A percentile compares a stretch with the other conserved stretches of the same genome.
Conservation (phyloP, 2,113 vertebrate species). For the Acanthochromis polyacanthus region DNA sequence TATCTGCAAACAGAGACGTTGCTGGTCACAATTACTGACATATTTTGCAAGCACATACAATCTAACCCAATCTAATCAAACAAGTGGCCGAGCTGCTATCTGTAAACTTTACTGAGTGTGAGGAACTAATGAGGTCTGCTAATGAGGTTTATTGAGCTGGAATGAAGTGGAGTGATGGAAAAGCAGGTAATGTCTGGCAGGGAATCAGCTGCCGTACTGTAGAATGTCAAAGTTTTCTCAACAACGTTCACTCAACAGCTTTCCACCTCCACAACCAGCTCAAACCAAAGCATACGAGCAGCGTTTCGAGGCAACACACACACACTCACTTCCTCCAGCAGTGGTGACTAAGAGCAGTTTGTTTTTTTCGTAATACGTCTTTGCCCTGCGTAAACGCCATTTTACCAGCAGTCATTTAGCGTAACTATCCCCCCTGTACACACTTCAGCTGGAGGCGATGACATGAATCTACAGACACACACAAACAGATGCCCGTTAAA, state of each 20-base stretch:
- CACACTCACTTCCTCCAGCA: conserved; percentile 54
- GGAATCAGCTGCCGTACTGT: conserved; percentile 9
- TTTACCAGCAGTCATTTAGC: conserved; percentile 39
- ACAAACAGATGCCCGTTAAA: not conserved
- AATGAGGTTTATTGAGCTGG: conserved; percentile 37
- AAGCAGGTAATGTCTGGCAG: conserved; percentile 32
- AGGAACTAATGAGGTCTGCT: conserved; percentile 62
- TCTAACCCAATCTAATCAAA: conserved; percentile 23
- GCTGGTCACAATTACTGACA: conserved; percentile 41
- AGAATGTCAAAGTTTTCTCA: conserved; percentile 11
- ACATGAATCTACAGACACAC: not conserved
- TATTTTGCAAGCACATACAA: conserved; percentile 33
- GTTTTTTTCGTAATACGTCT: conserved; percentile 27
- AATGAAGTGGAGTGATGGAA: conserved; percentile 4
- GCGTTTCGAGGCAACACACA: conserved; percentile 22
- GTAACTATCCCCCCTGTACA: not conserved
- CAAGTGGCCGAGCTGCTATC: conserved; percentile 20
- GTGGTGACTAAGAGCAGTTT: conserved; percentile 55
- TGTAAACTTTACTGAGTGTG: conserved; percentile 39
- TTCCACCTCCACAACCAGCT: conserved; percentile 25
- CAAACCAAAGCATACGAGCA: conserved; percentile 21
- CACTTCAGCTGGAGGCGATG: not conserved
- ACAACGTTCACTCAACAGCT: conserved; percentile 19
- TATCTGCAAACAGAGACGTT: conserved; percentile 1
- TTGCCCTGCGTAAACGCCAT: conserved; percentile 24